A percentile compares a stretch with the other conserved stretches of the same genome.
These are phyloP conservation scores for Castor canadensis DNA, from an alignment of 2,113 vertebrate genomes.

Conservation along the genomic window DNA sequence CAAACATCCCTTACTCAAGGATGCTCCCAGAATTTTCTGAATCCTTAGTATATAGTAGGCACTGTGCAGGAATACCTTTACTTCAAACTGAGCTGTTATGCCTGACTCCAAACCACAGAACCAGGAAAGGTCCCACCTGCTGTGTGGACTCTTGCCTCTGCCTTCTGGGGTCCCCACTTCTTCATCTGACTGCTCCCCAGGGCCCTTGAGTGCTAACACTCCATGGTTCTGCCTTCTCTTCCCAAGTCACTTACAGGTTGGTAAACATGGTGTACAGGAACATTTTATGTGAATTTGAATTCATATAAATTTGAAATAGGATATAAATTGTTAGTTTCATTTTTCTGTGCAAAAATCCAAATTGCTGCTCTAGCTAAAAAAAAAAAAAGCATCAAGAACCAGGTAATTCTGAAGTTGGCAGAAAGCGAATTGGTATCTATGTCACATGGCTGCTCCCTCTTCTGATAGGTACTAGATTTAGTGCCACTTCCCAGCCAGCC, in stretches of 20 bases:
- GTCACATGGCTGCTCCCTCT: accelerated
- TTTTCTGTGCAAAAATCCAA: background rate
- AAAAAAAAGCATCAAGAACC: background rate
- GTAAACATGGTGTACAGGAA: background rate
- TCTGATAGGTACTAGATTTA: accelerated
- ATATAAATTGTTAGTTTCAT: background rate
- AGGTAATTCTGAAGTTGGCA: background rate
- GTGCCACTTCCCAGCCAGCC: background rate
- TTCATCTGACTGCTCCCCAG: background rate
- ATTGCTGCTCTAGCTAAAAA: background rate
- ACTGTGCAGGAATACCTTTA: accelerated
- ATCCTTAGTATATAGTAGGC: accelerated
- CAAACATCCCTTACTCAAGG: background rate
- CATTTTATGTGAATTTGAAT: background rate
- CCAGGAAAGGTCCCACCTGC: background rate
- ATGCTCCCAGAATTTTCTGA: background rate
- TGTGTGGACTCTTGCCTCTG: background rate
- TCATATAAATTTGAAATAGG: background rate
- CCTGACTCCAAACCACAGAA: background rate
- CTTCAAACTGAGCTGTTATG: background rate
- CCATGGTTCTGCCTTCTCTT: background rate
- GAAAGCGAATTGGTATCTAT: background rate
- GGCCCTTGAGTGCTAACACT: too few relatives aligned
- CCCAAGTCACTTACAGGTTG: background rate
- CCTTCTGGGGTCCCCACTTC: too few relatives aligned